Base-by-base conservation (phyloP, 2,113 vertebrate genomes). In the Poeciliopsis occidentalis region DNA sequence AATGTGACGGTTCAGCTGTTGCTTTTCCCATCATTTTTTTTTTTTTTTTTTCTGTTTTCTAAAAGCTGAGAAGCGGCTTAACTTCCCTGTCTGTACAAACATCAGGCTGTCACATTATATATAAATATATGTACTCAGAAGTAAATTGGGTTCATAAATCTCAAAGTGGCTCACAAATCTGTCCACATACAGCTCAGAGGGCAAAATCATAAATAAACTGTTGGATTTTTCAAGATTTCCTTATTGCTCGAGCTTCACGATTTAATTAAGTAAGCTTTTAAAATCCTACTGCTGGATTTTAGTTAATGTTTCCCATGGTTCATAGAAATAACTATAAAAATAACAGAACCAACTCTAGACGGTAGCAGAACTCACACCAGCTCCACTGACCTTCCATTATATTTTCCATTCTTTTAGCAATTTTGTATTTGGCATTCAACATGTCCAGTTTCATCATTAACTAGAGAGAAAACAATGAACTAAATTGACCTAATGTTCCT, bases 1-100 rank as follows among this genome's bases (percentile, higher is more conserved):
- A 61, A 70, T 60, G 66, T 30, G 64, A 69, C 24, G 29, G 51
- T 79, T 81, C 88, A 91, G 87, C 82, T 92, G 91, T 71, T 85
- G 70, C 61, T 64, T 78, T 67, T 85, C 86, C 78, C 85, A 87
- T 10, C 54, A 27, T 57, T 60, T 73, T 67, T 76, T 51, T 69
- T 24, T 12, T 44, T n/a, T n/a, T 60, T 73, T 69, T 76, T 47
- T 69, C 39, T 41, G 39, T n/a, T 69, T 57, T 57, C 8, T 10
- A 57, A 24, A 57, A n/a, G 51, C 22, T 24, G 51, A n/a, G 22
- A 57, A 24, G 5, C 24, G 24, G 22, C 24, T 57, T 10, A 57
- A 57, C 22, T 57, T 57, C 51, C 51, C 51, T 11, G 51, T n/a
- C 22, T 57, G 22, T 57, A 8, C 17, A 57, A 57, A 57, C 51